Evolutionary conservation across 2,888 invertebrate genomes (phyloP).

Genomic region (Neria commutata): DNA sequence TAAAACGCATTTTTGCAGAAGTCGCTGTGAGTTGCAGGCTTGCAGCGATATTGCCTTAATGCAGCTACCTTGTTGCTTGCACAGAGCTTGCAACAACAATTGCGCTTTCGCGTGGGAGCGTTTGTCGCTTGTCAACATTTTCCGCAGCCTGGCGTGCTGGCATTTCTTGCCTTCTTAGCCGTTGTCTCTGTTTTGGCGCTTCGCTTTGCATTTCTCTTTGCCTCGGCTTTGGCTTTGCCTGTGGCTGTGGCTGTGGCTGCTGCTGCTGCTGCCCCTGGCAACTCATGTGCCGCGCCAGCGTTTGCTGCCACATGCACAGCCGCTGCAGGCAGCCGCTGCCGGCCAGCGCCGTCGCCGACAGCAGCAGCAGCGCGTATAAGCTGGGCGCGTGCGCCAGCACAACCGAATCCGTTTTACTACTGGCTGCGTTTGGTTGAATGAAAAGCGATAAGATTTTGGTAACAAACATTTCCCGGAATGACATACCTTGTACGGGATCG

Average conservation of each 20-base stretch:
- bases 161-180: too few species aligned
- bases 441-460: slow-evolving; percentile 62
- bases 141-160: too few species aligned
- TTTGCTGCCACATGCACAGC: slow-evolving; percentile 17
- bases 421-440: slow-evolving; percentile 62
- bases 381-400: slow-evolving; percentile 45
- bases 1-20: too few species aligned
- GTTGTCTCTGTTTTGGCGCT: background rate
- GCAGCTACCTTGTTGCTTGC: slow-evolving; percentile 47
- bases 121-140: too few species aligned
- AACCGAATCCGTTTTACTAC: slow-evolving; percentile 51
- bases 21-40: too few species aligned
- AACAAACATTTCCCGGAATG: slow-evolving; percentile 62
- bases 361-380: slow-evolving; percentile 43
- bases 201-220: background rate
- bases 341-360: slow-evolving; percentile 41
- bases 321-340: slow-evolving; percentile 34
- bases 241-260: background rate
- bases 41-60: slow-evolving; percentile 35
- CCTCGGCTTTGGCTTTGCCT: background rate
- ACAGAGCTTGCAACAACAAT: slow-evolving; percentile 7
- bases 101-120: slow-evolving; percentile 30
- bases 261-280: slow-evolving; percentile 4
- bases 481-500: slow-evolving; percentile 73
- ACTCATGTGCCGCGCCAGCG: slow-evolving; percentile 4